A percentile compares a stretch with the other conserved stretches of the same genome.
Conservation (phyloP, 1,140 invertebrate genomes). For the Metopolophium dirhodum region DNA sequence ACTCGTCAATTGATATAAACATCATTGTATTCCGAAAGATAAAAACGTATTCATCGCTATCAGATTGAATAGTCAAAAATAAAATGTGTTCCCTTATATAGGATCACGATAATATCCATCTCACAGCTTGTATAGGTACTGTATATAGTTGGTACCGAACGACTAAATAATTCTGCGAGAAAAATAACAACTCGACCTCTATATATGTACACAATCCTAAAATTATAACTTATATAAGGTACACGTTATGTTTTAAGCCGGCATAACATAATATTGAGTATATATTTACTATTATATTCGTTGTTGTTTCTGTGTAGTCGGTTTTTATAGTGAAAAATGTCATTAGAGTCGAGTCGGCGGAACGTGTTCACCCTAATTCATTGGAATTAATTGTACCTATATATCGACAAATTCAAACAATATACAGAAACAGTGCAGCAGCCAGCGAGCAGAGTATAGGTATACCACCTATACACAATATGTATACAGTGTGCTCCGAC, state of each 20-base stretch:
- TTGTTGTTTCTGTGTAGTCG: neutral
- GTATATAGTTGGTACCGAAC: neutral
- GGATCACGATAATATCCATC: neutral
- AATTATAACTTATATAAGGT: neutral
- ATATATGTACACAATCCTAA: neutral
- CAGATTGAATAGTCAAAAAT: neutral
- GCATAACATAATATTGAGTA: neutral
- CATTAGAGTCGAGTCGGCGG: neutral
- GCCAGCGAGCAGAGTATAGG: neutral
- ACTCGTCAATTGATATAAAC: constrained; percentile 27
- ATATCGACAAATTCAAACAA: neutral
- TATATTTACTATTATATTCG: too few species aligned
- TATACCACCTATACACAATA: neutral
- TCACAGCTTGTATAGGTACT: neutral
- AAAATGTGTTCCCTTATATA: constrained; percentile 8
- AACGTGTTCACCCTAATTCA: neutral
- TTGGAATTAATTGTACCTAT: neutral
- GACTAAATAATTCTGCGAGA: neutral
- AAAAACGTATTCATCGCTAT: neutral
- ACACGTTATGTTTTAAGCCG: neutral
- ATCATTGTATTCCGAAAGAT: constrained; percentile 16
- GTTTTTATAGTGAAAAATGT: neutral
- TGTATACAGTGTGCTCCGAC: neutral
- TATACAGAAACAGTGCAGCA: neutral
- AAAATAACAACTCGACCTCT: neutral